Evolutionary conservation across 2,888 invertebrate genomes (phyloP), one percentile per base, ranked within the genome.

Genomic region (Sarcophaga caerulescens): DNA sequence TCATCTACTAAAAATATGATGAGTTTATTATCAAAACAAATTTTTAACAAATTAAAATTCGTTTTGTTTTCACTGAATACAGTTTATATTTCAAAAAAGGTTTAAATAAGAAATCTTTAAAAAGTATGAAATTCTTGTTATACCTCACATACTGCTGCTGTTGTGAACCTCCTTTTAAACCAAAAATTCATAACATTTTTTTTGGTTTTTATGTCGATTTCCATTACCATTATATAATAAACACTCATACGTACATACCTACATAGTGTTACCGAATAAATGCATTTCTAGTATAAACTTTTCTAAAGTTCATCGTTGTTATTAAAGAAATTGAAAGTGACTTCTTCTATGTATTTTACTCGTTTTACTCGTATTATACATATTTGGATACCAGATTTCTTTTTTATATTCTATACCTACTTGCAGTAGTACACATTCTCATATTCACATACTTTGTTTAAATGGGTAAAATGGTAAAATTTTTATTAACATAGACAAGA

Each of bases 401-500:
- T 69, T 70, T 70, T 52, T 70, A 11, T n/a, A 35, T 35, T 35
- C 35, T 35, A 35, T 35, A 8, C 35, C 35, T 35, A 35, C 35
- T 52, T 52, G n/a, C 10, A 70, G 52, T 52, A 70, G 52, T 52
- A 52, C 52, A 52, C 21, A 69, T 69, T 69, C 47, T 69, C 52
- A 3, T 25, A 52, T 21, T 17, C 60, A n/a, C 10, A 19, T 60
- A 21, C n/a, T 21, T 60, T 35, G 35, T 35, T 17, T 23, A 23
- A 69, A 69, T 52, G 52, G 52, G 47, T 23, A 17, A 70, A 23
- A 68, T 66, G 47, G 10, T 17, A 57, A 70, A 52, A 35, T 71
- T 59, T 71, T 71, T 59, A 59, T 71, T 71, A 71, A 57, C 35
- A 59, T 59, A 59, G 71, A 44, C 44, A 71, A 71, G 71, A 71